Base-by-base conservation (phyloP, 2,888 invertebrate species). In the Amphipyra berbera region DNA sequence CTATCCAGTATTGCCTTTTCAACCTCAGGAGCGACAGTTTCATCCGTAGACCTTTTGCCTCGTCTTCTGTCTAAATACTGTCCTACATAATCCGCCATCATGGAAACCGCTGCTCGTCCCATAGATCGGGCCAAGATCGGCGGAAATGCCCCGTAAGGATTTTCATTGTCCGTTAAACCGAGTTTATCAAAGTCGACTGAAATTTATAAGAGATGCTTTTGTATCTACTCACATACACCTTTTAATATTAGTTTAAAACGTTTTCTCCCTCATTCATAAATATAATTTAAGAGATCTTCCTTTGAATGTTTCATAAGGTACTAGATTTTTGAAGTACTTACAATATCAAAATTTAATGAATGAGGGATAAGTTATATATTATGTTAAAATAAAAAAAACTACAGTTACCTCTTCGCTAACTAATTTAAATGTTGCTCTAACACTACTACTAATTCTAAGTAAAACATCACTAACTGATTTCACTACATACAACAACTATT, bases 111-210 rank as follows among this genome's bases (percentile, higher is more conserved):
- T 8, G 96, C 95, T 73, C 96, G 95, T 5, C 97, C 97, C 96
- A 97, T 96, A 5, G 97, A 97, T 68, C 97, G 93, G 0, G 97
- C 97, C 74, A 98, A 95, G 5, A 97, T 93, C 0, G 97, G 97
- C 0, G 98, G 97, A 59, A 98, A 89, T 46, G 96, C 97, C 13
- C 98, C 98, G 82, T 97, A 97, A 0, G 98, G 98, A 91, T 98
- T 98, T 86, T 98, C 97, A 86, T 98, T 98, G 86, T 98, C 98
- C n/a, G 98, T 98, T 78, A 98, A 88, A 12, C 98, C 98, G 73
- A 98, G 91, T 88, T 97, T 97, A 89, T 97, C 97, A 86, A 98
- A 98, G 84, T 98, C 97, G 88, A 98, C 98, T 98, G 94, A 40
- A 88, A 89, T 15, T 37, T 4, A 41, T 37, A 27, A 46, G 13